Evolutionary conservation across 2,888 invertebrate species (phyloP), one percentile per base, ranked within the genome.

Genomic region (Ptilodon capucinus): DNA sequence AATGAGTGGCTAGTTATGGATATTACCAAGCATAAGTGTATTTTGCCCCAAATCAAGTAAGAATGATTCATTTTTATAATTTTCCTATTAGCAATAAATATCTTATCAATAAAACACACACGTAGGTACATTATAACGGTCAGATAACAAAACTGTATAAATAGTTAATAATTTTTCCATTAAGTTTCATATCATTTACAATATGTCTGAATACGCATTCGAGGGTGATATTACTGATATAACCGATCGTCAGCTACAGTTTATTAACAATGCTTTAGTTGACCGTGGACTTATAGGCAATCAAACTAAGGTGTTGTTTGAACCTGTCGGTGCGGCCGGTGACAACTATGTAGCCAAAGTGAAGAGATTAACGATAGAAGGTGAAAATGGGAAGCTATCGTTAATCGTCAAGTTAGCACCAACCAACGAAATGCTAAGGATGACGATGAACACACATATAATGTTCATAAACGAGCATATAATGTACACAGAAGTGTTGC

Each of bases 361-460:
- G 0, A 74, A 65, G 47, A 59, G 74, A 44, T 59, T 76, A 16
- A 57, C 44, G 0, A 59, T 71, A 6, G 50, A 68, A 53, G 51
- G 59, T 18, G 65, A 68, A n/a, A 50, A 68, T 50, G 70, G 62
- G 9, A 50, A 14, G 2, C n/a, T 52, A 5, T 35, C 43, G 13
- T 71, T 84, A 56, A 62, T 84, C 6, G 80, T 71, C 0, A 84
- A 84, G 60, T 55, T 81, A n/a, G 79, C 82, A 5, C 70, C 78
- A 0, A 18, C 52, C 0, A 3, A 38, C 0, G 70, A 71, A 51
- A 19, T 39, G n/a, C 0, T 64, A 8, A 61, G 78, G 19, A 4
- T 38, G 11, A 43, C 40, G 13, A 53, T 61, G 38, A 65, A 65
- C 19, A 50, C 54, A 13, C 42, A 3, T 5, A 0, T 50, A 2